Conservation (phyloP, 2,113 vertebrate genomes). For the Jaculus jaculus region DNA sequence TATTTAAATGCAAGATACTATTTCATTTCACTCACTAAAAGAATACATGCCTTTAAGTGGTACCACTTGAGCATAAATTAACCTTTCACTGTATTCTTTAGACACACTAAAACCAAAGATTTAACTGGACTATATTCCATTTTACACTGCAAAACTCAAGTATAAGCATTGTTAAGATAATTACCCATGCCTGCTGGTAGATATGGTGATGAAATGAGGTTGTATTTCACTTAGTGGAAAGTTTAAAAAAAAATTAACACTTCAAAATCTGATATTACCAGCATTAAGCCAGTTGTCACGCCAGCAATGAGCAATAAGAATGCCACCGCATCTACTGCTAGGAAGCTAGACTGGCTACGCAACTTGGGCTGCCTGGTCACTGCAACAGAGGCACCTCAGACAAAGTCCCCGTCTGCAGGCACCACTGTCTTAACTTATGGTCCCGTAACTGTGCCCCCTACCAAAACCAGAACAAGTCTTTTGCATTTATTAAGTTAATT, state of each 20-base stretch:
- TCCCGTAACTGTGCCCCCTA: conserved; percentile 64
- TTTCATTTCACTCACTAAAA: conserved; percentile 67
- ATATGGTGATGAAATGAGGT: conserved; percentile 54
- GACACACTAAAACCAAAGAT: conserved; percentile 71
- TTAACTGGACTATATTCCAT: conserved; percentile 67
- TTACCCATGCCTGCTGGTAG: conserved; percentile 66
- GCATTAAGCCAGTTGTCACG: conserved; percentile 65
- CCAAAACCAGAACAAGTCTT: conserved; percentile 55
- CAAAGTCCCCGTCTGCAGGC: conserved; percentile 55
- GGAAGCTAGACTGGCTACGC: background rate
- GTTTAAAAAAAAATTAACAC: conserved; percentile 67
- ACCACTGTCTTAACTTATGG: conserved; percentile 57
- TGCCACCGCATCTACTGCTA: conserved; percentile 58
- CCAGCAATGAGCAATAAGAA: conserved; percentile 65
- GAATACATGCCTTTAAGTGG: conserved; percentile 71
- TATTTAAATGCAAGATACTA: conserved; percentile 43
- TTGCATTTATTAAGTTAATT: conserved; percentile 60
- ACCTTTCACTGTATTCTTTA: conserved; percentile 70
- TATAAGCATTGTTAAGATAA: conserved; percentile 68
- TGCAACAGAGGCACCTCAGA: conserved; percentile 20
- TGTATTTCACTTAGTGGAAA: conserved; percentile 68
- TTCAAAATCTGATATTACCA: conserved; percentile 74
- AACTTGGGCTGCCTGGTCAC: conserved; percentile 14
- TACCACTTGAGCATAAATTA: conserved; percentile 74
- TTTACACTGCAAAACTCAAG: conserved; percentile 69